Conservation (phyloP, 2,888 invertebrate genomes). For the Clivina fossor region DNA sequence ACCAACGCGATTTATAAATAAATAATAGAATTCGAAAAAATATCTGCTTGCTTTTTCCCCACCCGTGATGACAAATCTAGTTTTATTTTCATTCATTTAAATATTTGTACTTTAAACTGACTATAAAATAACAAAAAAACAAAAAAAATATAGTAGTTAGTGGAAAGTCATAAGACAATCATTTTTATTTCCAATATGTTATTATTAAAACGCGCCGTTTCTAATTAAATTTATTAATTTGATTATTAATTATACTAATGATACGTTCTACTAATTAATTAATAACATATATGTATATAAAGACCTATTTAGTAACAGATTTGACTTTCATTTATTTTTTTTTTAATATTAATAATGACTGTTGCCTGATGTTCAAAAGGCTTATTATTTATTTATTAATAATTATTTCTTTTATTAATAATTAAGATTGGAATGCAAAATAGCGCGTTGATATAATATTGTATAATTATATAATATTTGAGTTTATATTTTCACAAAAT, state of each 20-base stretch:
- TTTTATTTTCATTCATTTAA: slow-evolving; percentile 10
- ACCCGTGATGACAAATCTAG: slow-evolving; percentile 21
- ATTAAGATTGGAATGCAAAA: slow-evolving; percentile 4
- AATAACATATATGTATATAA: too few species aligned
- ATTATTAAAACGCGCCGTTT: slow-evolving; percentile 20
- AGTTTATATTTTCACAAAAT: slow-evolving; percentile 35
- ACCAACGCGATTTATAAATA: slow-evolving; percentile 14
- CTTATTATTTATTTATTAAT: too few species aligned
- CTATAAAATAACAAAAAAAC: slow-evolving; percentile 23
- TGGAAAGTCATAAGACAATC: slow-evolving; percentile 30
- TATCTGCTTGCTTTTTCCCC: slow-evolving; percentile 3
- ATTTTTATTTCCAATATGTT: too few species aligned
- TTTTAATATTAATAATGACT: too few species aligned
- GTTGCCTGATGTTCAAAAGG: too few species aligned
- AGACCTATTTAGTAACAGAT: too few species aligned
- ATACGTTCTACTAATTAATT: slow-evolving; percentile 42
- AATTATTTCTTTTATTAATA: too few species aligned
- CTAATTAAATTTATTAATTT: slow-evolving; percentile 13
- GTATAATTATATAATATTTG: slow-evolving; percentile 14
- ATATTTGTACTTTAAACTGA: slow-evolving; percentile 33
- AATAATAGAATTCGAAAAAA: neutral
- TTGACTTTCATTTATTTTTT: too few species aligned
- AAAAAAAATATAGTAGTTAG: neutral
- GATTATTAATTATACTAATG: slow-evolving; percentile 20
- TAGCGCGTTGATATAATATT: slow-evolving; percentile 4